Evolutionary conservation across 2,888 invertebrate genomes (phyloP).

Genomic region (Altica lythri): DNA sequence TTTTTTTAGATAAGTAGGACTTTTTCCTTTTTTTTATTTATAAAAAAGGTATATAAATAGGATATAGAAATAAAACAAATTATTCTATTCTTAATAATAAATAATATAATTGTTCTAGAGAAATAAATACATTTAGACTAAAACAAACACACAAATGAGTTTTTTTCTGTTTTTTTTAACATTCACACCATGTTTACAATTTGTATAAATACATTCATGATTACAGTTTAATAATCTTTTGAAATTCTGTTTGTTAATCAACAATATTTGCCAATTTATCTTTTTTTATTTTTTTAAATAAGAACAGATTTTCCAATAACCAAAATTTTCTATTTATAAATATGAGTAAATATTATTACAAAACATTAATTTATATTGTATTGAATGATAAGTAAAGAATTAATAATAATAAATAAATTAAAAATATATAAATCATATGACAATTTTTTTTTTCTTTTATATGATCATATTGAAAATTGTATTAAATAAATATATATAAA

Average conservation of each 20-base stretch:
- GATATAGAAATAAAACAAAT: slow-evolving; percentile 31
- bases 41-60: no score
- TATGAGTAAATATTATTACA: background rate
- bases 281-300: slow-evolving; percentile 10
- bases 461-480: no score
- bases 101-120: slow-evolving; percentile 54
- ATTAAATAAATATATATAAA: no score
- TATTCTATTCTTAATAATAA: slow-evolving; percentile 44
- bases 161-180: no score
- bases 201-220: slow-evolving; percentile 47
- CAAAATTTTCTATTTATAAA: background rate
- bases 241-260: slow-evolving; percentile 47
- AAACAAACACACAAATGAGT: slow-evolving; percentile 40
- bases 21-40: no score
- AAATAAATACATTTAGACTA: slow-evolving; percentile 54
- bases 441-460: no score
- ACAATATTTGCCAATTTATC: slow-evolving; percentile 16
- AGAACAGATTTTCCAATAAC: slow-evolving; percentile 23
- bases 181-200: slow-evolving; percentile 44
- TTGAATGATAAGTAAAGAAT: no score
- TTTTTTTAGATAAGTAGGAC: no score
- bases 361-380: no score
- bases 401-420: no score
- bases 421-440: no score
- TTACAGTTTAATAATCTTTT: slow-evolving; percentile 34